phyloP scores from a whole-genome alignment of 1,140 invertebrate species.

The Drosophila kurseongensis region DNA sequence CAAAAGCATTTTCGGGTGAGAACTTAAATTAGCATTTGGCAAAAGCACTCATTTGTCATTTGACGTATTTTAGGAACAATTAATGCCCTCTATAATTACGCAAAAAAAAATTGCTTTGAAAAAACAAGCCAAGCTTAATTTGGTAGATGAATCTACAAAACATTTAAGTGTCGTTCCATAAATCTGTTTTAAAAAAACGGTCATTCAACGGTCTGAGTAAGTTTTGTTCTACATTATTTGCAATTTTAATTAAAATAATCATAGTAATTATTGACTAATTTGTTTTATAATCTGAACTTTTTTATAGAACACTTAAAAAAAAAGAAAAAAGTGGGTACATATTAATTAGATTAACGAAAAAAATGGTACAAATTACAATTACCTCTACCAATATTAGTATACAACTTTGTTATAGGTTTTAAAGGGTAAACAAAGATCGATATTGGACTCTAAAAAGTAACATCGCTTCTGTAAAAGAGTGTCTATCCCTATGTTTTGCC shows the following conservation, averaged over 20 bases:
- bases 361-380: neutral
- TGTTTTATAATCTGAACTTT: constrained; percentile 14
- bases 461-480: neutral
- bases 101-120: constrained; percentile 18
- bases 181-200: constrained; percentile 27
- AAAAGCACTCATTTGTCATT: constrained; percentile 17
- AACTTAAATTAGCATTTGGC: constrained; percentile 30
- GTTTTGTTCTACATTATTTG: constrained; percentile 4
- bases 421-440: no score
- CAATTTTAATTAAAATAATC: constrained; percentile 39
- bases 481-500: neutral
- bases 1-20: constrained; percentile 39
- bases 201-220: neutral
- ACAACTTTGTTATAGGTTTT: no score
- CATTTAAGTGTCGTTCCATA: constrained; percentile 35
- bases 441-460: no score
- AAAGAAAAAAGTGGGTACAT: neutral
- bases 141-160: constrained; percentile 46
- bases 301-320: neutral
- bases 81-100: constrained; percentile 31
- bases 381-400: no score
- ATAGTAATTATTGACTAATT: constrained; percentile 32
- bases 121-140: constrained; percentile 46
- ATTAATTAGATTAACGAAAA: constrained; percentile 4
- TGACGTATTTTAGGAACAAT: neutral